Base-by-base conservation (phyloP, 2,797 vertebrate species). In the Enteromius argenteus region DNA sequence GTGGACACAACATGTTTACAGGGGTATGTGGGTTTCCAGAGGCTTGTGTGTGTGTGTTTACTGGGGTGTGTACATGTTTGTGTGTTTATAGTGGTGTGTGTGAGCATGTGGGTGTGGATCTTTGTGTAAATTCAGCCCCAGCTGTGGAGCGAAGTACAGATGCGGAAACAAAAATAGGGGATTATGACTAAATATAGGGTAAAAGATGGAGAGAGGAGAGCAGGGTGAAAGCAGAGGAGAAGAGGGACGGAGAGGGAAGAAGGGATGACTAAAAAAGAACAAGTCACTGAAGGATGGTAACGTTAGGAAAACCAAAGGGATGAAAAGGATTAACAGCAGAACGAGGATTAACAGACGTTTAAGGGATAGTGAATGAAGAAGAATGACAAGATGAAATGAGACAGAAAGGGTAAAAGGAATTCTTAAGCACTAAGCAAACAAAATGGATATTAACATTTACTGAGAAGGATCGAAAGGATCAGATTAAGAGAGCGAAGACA, bases 111-210 rank as follows among this genome's bases (percentile, higher is more conserved):
- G 87, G 87, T 87, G 71, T 81, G 83, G 64, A 42, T 90, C 87
- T 88, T 86, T 90, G 86, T 87, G 83, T 81, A 85, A 78, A 86
- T 87, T 14, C 85, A 82, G 88, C 88, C 79, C 91, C 93, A 94
- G 94, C 92, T 94, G 93, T 92, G 92, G 88, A 91, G 87, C 81
- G 87, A 84, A 89, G 86, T 88, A 85, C 92, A 93, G 93, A 94
- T 93, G 92, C 86, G 87, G 88, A 67, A 89, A 86, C 90, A 92
- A 89, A 90, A 93, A 93, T 90, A 89, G 90, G 39, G 90, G 91
- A 94, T 93, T 92, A 93, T 5, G 69, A 86, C 87, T 93, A 94
- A 93, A 93, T 92, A 90, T 90, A 90, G 89, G 86, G 86, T 86
- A 83, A 74, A 81, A 75, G 68, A 66, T 7, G 44, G 77, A 37